These are phyloP conservation scores for Chauna torquata DNA, from an alignment of 2,113 vertebrate genomes.

Conservation along the genomic window DNA sequence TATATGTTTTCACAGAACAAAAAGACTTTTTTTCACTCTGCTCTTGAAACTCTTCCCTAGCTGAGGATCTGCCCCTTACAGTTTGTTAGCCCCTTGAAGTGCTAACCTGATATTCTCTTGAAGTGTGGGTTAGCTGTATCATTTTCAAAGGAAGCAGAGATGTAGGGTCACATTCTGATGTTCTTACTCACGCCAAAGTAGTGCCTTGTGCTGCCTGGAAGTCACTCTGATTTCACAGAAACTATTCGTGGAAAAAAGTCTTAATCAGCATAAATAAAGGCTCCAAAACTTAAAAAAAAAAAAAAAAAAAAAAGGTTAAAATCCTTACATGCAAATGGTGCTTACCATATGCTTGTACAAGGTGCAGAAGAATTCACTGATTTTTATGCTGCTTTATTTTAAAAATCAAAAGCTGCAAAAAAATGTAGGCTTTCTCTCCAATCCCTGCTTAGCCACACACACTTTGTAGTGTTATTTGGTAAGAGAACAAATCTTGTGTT, in stretches of 20 bases:
- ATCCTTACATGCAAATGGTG: neutral
- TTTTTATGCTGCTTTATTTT: neutral
- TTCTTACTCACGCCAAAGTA: rapidly evolving
- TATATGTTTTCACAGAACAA: conserved; percentile 23
- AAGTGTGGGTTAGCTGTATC: neutral
- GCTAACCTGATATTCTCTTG: conserved; percentile 37
- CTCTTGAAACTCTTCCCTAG: neutral
- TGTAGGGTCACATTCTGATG: neutral
- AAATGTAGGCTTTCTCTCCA: neutral
- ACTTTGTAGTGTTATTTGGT: neutral
- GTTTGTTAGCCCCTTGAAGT: neutral
- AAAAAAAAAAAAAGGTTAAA: neutral
- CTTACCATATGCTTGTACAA: neutral
- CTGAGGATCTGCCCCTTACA: neutral
- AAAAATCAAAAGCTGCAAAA: neutral
- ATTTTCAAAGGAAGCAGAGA: conserved; percentile 39
- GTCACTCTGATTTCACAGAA: neutral
- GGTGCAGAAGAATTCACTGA: neutral
- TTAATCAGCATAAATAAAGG: neutral
- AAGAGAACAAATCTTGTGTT: neutral
- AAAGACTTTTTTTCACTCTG: neutral
- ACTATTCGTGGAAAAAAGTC: neutral
- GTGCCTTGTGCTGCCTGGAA: neutral
- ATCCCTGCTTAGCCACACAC: rapidly evolving
- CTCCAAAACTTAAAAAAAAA: rapidly evolving